These are phyloP conservation scores for Aspidapion aeneum DNA, from an alignment of 2,888 invertebrate genomes.

Conservation along the genomic window DNA sequence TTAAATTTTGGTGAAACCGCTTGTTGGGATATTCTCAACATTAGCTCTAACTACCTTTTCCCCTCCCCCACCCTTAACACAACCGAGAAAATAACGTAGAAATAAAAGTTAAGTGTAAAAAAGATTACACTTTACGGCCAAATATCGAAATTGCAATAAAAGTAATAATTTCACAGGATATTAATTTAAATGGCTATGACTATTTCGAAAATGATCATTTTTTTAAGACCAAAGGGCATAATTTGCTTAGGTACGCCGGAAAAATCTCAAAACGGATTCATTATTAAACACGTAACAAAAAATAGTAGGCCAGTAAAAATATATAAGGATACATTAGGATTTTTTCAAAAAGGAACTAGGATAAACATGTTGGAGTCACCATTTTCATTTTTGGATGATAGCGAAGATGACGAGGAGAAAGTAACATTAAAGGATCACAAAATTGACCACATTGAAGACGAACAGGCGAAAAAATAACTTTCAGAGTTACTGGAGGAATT, in stretches of 20 bases:
- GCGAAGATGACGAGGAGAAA: neutral
- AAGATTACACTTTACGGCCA: no score
- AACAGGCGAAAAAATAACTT: neutral
- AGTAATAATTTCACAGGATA: no score
- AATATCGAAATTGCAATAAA: no score
- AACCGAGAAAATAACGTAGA: no score
- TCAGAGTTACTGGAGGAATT: neutral
- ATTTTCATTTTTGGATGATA: neutral
- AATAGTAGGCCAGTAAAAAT: neutral
- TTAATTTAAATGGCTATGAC: no score
- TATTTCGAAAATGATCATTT: neutral
- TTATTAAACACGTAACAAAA: neutral
- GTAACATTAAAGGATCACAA: neutral
- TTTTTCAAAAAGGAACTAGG: neutral
- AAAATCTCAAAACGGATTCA: neutral
- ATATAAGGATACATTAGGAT: neutral
- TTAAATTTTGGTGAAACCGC: neutral
- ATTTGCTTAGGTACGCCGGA: neutral
- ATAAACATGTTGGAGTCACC: neutral
- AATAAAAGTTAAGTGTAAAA: no score
- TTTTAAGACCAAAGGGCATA: neutral
- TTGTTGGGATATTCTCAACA: neutral
- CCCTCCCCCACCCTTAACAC: neutral
- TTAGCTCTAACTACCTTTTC: neutral
- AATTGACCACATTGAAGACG: neutral